phyloP scores from a whole-genome alignment of 2,797 vertebrate species.

The Acanthurus lineatus region DNA sequence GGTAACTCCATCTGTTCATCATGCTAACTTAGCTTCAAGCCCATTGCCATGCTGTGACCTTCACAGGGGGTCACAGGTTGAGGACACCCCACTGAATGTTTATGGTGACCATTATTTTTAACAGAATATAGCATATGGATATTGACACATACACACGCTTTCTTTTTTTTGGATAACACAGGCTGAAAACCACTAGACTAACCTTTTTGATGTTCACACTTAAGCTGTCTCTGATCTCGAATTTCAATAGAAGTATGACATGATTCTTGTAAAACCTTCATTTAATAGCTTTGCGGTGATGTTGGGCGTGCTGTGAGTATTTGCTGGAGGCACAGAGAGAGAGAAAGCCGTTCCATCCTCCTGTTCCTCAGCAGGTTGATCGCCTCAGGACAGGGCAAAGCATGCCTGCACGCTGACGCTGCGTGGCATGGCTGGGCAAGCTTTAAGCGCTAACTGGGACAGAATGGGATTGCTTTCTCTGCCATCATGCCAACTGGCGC shows the following conservation, averaged over 20 bases:
- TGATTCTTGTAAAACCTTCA: conserved; percentile 7
- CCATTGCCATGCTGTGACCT: not conserved
- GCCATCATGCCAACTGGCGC: conserved; percentile 32
- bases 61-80: not conserved
- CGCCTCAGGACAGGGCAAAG: conserved; percentile 42
- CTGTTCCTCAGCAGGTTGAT: conserved; percentile 36
- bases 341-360: conserved; percentile 27
- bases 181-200: not conserved
- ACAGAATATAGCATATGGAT: too few relatives aligned
- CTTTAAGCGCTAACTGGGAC: conserved; percentile 37
- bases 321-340: conserved; percentile 12
- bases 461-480: conserved; percentile 21
- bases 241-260: conserved; percentile 4
- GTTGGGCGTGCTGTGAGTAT: conserved; percentile 31
- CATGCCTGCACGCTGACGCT: conserved; percentile 8
- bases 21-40: not conserved
- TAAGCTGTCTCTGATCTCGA: conserved; percentile 1
- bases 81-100: too few relatives aligned
- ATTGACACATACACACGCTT: too few relatives aligned
- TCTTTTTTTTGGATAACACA: not conserved
- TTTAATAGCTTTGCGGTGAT: conserved; percentile 22
- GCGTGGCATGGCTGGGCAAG: conserved; percentile 28
- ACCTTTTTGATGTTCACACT: not conserved
- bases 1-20: not conserved
- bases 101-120: not conserved